Conservation (phyloP, 2,113 vertebrate species). For the Oryzias curvinotus region DNA sequence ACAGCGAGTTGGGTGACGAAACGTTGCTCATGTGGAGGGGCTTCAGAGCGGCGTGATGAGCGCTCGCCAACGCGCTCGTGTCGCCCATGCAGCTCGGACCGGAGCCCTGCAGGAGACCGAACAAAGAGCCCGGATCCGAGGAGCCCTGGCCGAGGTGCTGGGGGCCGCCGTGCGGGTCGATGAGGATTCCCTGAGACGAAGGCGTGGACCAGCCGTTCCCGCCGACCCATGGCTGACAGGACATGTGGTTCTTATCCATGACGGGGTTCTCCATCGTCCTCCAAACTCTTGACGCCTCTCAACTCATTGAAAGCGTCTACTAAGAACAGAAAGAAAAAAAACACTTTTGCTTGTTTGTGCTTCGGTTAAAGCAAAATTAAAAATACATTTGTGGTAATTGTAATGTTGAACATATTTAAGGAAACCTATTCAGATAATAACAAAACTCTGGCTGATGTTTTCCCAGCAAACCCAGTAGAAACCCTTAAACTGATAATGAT, state of each 20-base stretch:
- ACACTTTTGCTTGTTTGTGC: no score
- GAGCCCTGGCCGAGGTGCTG: conserved; percentile 31
- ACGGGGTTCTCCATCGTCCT: conserved; percentile 50
- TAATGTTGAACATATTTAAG: no score
- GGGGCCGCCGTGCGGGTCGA: conserved; percentile 16
- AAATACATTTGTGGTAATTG: no score
- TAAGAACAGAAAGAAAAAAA: no score
- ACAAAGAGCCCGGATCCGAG: conserved; percentile 15
- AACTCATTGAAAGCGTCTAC: no score
- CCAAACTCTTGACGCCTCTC: neutral
- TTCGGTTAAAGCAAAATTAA: no score
- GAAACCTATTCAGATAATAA: no score
- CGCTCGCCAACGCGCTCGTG: neutral
- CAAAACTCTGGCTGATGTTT: no score
- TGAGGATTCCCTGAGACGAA: conserved; percentile 13
- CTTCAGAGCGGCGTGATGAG: conserved; percentile 22
- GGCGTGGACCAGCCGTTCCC: conserved; percentile 48
- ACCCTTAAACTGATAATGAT: no score
- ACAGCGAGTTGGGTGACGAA: conserved; percentile 21
- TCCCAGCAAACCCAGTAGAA: no score
- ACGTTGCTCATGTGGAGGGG: conserved; percentile 8
- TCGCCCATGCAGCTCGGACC: conserved; percentile 27
- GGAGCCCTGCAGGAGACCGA: conserved; percentile 21
- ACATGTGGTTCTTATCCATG: conserved; percentile 33
- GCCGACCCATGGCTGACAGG: conserved; percentile 31